Base-by-base conservation (phyloP, 2,113 vertebrate species). In the Lucifuga dentata region DNA sequence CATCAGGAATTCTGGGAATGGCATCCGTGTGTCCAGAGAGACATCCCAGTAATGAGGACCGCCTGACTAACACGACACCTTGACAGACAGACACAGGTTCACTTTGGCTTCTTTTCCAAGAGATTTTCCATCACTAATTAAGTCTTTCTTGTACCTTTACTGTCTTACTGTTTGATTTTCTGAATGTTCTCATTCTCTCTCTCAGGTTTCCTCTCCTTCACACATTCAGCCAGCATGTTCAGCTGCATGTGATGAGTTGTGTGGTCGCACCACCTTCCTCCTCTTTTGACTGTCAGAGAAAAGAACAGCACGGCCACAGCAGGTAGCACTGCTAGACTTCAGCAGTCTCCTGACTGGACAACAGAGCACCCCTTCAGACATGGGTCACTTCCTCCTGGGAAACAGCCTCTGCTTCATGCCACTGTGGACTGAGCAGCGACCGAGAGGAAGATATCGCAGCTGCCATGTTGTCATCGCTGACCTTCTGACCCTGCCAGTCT, bases 351-450 rank as follows among this genome's bases (percentile, higher is more conserved):
- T 89, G 88, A 92, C 88, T 85, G 89, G 89, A 67, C 50, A 45
- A 86, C 76, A 87, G 85, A 53, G 76, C 70, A 77, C 75, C 89
- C 81, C 66, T 89, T 91, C 91, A 89, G 88, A 87, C 65, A 84
- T 26, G 89, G 92, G 89, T 92, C 90, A 91, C 89, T 89, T 91
- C 81, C 50, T 69, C 58, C 69, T 19, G 51, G 76, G 78, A 77
- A 85, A 80, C 66, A 68, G 81, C 61, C 66, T 45, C 60, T 48
- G 36, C 66, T 70, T 70, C 48, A 57, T 69, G 76, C 62, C n/a
- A 41, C 68, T 58, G 19, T 43, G 56, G 75, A 78, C 79, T 41
- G 12, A 44, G n/a, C n/a, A 29, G 57, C 73, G 57, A 49, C 63
- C 12, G 69, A 46, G n/a, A 5, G 55, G 56, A 73, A 38, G 84